A percentile compares a stretch with the other conserved stretches of the same genome.
phyloP scores from a whole-genome alignment of 2,113 vertebrate genomes.

The Ahaetulla prasina region DNA sequence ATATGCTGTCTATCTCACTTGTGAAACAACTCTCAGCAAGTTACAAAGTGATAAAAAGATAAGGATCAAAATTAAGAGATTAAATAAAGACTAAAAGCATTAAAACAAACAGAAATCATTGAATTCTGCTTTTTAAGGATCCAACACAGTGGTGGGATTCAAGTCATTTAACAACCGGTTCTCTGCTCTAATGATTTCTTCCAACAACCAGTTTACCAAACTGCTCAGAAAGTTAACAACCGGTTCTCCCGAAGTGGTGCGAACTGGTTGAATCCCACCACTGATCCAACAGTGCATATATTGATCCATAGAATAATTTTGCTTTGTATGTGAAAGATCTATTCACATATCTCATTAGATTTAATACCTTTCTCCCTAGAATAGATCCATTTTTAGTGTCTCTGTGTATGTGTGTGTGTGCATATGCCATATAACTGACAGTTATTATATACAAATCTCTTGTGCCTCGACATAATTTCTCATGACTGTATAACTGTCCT shows the following conservation, averaged over 20 bases:
- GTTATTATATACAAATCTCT: slow-evolving; percentile 59
- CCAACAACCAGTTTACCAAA: too few relatives aligned
- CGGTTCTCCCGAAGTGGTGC: too few relatives aligned
- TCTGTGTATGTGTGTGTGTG: slow-evolving; percentile 55
- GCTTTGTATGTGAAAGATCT: neutral
- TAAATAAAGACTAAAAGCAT: neutral
- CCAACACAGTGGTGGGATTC: too few relatives aligned
- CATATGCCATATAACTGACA: slow-evolving; percentile 61
- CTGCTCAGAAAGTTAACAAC: too few relatives aligned
- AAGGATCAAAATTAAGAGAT: neutral
- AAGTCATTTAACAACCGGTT: too few relatives aligned
- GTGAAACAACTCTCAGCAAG: neutral
- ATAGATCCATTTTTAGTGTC: slow-evolving; percentile 47
- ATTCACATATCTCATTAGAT: neutral
- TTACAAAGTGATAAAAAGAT: neutral
- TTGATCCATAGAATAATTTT: neutral
- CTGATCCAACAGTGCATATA: neutral
- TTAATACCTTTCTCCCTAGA: neutral
- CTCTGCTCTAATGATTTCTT: too few relatives aligned
- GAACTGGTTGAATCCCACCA: too few relatives aligned
- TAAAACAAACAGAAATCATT: neutral
- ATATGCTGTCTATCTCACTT: neutral
- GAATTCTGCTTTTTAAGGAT: neutral
- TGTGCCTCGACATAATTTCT: slow-evolving; percentile 56
- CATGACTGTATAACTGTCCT: slow-evolving; percentile 42